Percentiles rank a stretch among this genome's conserved stretches.
Evolutionary conservation across 2,797 vertebrate species (phyloP).

Genomic region (Pseudotriccus pelzelni): DNA sequence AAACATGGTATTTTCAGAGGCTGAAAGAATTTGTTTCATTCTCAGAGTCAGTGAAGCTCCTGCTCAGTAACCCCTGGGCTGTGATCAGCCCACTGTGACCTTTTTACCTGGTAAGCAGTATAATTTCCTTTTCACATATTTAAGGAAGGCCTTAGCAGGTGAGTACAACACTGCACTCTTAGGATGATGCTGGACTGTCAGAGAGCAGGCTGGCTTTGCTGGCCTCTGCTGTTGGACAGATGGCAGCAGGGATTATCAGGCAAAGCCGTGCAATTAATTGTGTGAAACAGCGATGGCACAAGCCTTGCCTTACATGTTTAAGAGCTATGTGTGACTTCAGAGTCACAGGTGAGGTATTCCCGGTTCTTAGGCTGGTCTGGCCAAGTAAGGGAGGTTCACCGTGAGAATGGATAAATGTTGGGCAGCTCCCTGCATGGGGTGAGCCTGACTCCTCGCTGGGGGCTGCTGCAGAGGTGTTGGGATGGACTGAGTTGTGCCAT

Average conservation of each 20-base stretch:
- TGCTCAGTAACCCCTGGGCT: neutral
- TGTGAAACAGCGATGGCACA: neutral
- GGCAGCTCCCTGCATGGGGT: neutral
- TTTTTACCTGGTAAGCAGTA: neutral
- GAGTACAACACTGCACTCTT: neutral
- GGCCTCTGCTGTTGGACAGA: neutral
- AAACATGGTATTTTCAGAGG: neutral
- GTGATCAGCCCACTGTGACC: neutral
- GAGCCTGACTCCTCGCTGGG: neutral
- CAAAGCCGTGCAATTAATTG: neutral
- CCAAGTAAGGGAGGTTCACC: fast-evolving
- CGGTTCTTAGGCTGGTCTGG: neutral
- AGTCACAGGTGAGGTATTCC: neutral
- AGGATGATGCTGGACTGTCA: neutral
- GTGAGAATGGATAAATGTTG: neutral
- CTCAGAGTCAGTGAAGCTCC: neutral
- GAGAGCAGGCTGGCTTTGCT: neutral
- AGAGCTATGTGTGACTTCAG: neutral
- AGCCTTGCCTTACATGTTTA: neutral
- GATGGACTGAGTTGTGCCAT: fast-evolving
- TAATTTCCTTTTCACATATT: neutral
- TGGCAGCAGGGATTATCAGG: neutral
- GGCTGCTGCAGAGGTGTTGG: neutral
- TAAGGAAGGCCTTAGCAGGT: neutral
- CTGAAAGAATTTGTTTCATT: neutral